Conservation (phyloP, 2,888 invertebrate genomes). For the Dolomedes plantarius region DNA sequence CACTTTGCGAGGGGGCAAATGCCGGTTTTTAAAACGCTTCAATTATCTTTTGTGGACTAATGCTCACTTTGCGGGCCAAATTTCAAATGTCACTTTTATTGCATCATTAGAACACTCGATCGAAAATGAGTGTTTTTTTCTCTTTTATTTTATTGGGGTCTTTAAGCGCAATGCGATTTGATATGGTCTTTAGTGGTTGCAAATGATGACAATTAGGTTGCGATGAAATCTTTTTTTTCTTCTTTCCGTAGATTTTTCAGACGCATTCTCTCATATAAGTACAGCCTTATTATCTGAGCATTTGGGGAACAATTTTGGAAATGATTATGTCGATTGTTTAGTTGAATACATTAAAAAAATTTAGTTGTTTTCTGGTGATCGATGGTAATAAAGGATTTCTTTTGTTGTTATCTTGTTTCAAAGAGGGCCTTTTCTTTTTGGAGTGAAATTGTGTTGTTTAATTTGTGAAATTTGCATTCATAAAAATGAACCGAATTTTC, state of each 20-base stretch:
- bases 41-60: conserved; percentile 63
- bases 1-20: conserved; percentile 24
- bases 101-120: conserved; percentile 57
- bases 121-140: conserved; percentile 37
- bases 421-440: too few species aligned
- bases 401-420: too few species aligned
- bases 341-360: background rate
- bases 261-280: background rate
- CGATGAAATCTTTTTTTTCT: conserved; percentile 17
- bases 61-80: conserved; percentile 59
- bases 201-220: conserved; percentile 67
- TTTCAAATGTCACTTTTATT: conserved; percentile 67
- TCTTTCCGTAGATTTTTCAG: background rate
- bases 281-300: background rate
- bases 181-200: conserved; percentile 60
- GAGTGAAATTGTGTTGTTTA: too few species aligned
- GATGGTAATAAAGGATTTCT: background rate
- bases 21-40: conserved; percentile 68
- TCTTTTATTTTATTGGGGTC: conserved; percentile 49
- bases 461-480: too few species aligned
- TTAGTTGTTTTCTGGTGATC: background rate
- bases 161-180: conserved; percentile 64
- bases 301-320: background rate
- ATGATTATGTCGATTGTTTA: conserved; percentile 6
- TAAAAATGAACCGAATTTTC: too few species aligned